Conservation (phyloP, 2,888 invertebrate species). For the Neuroscelio doddi region DNA sequence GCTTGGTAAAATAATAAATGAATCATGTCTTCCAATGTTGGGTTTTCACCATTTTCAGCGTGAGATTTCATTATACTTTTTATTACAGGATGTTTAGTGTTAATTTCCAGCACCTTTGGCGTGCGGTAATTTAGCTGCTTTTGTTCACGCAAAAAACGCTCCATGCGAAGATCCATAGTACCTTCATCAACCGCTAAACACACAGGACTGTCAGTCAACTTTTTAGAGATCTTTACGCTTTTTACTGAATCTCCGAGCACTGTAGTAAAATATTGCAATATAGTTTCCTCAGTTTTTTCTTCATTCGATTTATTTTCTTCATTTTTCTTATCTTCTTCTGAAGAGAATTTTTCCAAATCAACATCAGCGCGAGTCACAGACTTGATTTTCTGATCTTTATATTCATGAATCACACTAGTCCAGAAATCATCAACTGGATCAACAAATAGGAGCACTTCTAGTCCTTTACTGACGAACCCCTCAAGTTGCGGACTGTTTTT, state of each 20-base stretch:
- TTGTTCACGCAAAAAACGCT: conserved; percentile 20
- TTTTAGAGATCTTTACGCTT: conserved; percentile 17
- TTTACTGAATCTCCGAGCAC: conserved; percentile 18
- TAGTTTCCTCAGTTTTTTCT: conserved; percentile 14
- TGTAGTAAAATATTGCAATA: conserved; percentile 16
- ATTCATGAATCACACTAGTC: conserved; percentile 18
- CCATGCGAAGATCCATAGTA: conserved; percentile 26
- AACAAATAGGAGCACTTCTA: conserved; percentile 20
- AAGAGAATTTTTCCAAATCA: too few relatives aligned
- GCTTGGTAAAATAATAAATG: conserved; percentile 20
- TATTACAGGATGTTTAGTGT: conserved; percentile 13
- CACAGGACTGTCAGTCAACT: conserved; percentile 16
- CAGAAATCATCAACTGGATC: conserved; percentile 28
- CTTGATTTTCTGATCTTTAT: conserved; percentile 17
- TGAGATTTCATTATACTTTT: neutral
- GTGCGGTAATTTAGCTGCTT: conserved; percentile 16
- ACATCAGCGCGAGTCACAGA: too few relatives aligned
- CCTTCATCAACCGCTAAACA: conserved; percentile 22
- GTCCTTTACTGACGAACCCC: conserved; percentile 20
- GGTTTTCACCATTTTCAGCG: conserved; percentile 14
- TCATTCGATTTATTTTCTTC: too few relatives aligned
- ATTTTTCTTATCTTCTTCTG: too few relatives aligned
- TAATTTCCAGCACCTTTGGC: conserved; percentile 17
- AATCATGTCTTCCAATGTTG: conserved; percentile 15
- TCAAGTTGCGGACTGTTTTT: conserved; percentile 21